These are phyloP conservation scores for Acronicta psi DNA, from an alignment of 2,888 invertebrate species.

Conservation along the genomic window DNA sequence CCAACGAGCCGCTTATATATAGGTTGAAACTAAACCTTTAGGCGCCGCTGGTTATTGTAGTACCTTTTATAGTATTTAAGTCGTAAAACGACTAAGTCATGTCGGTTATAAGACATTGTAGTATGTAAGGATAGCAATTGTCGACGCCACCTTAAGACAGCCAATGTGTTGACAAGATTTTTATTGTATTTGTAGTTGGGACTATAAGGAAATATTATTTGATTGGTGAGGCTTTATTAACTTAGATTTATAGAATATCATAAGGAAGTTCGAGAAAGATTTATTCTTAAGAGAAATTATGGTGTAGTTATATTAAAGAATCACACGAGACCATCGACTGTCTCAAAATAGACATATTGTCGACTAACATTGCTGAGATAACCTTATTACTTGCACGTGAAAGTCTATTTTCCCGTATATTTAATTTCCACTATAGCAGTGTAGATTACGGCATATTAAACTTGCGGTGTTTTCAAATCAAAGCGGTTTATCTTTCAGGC, in stretches of 20 bases:
- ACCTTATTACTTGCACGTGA: background rate
- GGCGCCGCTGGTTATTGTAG: too few species aligned
- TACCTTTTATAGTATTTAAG: too few species aligned
- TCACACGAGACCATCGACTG: constrained; percentile 22
- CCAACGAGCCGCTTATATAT: constrained; percentile 71
- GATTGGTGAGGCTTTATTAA: too few species aligned
- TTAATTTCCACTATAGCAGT: constrained; percentile 29
- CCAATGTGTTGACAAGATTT: too few species aligned
- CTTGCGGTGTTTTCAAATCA: constrained; percentile 85
- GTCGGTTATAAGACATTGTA: too few species aligned
- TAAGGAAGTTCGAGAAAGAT: constrained; percentile 9
- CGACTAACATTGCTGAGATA: background rate
- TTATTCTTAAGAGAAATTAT: constrained; percentile 15
- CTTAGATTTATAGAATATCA: background rate
- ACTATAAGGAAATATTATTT: too few species aligned
- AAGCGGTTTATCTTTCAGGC: constrained; percentile 63
- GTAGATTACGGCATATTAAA: constrained; percentile 51
- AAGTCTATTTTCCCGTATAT: constrained; percentile 26
- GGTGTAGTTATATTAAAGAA: constrained; percentile 30
- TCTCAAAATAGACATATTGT: constrained; percentile 9
- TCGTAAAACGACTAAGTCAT: too few species aligned
- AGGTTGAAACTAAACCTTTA: constrained; percentile 19
- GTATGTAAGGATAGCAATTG: too few species aligned
- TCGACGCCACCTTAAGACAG: too few species aligned
- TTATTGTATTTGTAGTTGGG: too few species aligned